Evolutionary conservation across 1,140 invertebrate genomes (phyloP).

Genomic region (Heliconius hewitsoni): DNA sequence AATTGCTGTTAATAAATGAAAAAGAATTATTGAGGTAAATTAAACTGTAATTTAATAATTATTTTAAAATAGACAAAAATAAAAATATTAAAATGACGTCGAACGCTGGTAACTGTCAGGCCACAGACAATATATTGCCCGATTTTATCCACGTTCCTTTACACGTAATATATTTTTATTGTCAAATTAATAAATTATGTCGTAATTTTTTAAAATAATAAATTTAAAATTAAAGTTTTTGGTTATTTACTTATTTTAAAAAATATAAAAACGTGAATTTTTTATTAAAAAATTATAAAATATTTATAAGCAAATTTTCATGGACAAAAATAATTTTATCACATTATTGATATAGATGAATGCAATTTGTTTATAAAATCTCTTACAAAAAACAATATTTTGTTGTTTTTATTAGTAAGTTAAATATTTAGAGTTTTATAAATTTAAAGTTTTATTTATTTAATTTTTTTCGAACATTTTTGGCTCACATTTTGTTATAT

Average conservation of each 20-base stretch:
- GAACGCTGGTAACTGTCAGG: conserved; percentile 39
- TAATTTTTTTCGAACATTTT: not conserved
- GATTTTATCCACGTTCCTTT: conserved; percentile 32
- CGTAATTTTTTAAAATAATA: not conserved
- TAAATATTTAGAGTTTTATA: too few species aligned
- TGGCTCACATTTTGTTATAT: not conserved
- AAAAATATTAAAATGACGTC: conserved; percentile 50
- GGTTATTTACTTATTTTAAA: not conserved
- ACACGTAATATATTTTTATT: conserved; percentile 6
- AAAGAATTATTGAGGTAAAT: conserved; percentile 35
- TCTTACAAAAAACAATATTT: not conserved
- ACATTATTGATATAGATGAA: not conserved
- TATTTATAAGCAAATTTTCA: not conserved
- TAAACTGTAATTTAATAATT: conserved; percentile 26
- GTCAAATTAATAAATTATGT: not conserved
- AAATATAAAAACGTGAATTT: not conserved
- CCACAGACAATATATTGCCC: conserved; percentile 40
- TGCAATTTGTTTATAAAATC: not conserved
- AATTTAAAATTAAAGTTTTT: too few species aligned
- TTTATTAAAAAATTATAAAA: not conserved
- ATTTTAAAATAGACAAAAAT: conserved; percentile 43
- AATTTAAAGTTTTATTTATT: not conserved
- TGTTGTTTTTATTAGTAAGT: not conserved
- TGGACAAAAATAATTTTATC: not conserved
- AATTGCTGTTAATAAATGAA: conserved; percentile 30